These are phyloP conservation scores for Pedicia rivosa DNA, from an alignment of 2,888 invertebrate species.

Conservation along the genomic window DNA sequence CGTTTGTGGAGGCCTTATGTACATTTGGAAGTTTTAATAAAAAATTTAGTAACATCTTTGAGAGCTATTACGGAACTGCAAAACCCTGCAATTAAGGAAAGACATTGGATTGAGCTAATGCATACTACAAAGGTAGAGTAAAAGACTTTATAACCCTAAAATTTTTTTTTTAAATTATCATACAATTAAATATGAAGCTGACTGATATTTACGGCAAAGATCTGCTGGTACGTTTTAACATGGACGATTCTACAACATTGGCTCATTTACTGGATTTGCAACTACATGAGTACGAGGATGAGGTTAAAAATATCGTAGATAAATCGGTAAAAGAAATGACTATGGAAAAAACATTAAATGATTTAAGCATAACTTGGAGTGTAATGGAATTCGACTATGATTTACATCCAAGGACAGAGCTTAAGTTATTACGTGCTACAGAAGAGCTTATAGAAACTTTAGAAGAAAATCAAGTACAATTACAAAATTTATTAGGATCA, in stretches of 20 bases:
- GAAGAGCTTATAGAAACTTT: conserved; percentile 82
- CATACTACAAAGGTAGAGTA: conserved; percentile 62
- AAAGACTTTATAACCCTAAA: neutral
- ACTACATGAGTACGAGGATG: conserved; percentile 86
- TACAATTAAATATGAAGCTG: neutral
- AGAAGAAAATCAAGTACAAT: conserved; percentile 85
- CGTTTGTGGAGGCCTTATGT: conserved; percentile 62
- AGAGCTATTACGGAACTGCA: conserved; percentile 86
- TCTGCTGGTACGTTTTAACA: conserved; percentile 15
- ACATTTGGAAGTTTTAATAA: conserved; percentile 62
- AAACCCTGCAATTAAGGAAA: conserved; percentile 82
- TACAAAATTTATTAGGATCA: conserved; percentile 91
- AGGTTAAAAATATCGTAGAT: conserved; percentile 88
- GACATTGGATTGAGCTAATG: conserved; percentile 92
- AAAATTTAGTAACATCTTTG: conserved; percentile 85
- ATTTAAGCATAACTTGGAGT: conserved; percentile 69
- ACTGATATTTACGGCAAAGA: conserved; percentile 1
- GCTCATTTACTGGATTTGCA: conserved; percentile 75
- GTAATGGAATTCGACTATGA: conserved; percentile 67
- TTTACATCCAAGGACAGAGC: conserved; percentile 64
- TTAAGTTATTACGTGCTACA: conserved; percentile 58
- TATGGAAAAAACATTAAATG: conserved; percentile 88
- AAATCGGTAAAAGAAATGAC: conserved; percentile 91
- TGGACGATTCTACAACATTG: conserved; percentile 52
- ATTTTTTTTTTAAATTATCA: neutral